phyloP scores from a whole-genome alignment of 1,140 invertebrate species.

The Pissodes strobi region DNA sequence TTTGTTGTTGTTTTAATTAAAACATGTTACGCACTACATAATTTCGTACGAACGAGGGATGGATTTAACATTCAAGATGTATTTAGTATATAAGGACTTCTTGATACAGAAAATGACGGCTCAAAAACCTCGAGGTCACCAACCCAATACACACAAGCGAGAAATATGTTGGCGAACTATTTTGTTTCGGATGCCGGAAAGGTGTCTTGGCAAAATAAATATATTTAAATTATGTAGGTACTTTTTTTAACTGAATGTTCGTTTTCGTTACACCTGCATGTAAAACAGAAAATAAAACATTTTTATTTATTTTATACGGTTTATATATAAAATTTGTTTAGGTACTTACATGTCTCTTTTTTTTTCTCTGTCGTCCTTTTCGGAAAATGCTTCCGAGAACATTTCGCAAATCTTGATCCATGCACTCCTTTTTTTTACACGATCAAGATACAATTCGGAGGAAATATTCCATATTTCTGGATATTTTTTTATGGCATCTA shows the following conservation, averaged over 20 bases:
- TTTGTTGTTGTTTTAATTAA: conserved; percentile 48
- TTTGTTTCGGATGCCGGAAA: not conserved
- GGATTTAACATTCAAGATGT: conserved; percentile 51
- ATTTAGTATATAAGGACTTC: not conserved
- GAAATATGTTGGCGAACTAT: not conserved
- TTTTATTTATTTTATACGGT: not conserved
- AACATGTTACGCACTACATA: conserved; percentile 53
- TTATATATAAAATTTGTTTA: not conserved
- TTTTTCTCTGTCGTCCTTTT: too few relatives aligned
- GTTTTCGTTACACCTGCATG: not conserved
- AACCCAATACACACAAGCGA: not conserved
- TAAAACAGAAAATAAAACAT: not conserved
- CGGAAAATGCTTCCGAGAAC: too few relatives aligned
- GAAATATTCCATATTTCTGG: too few relatives aligned
- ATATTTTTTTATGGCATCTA: too few relatives aligned
- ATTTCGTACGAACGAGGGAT: conserved; percentile 51
- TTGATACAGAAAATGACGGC: not conserved
- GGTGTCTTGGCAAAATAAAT: not conserved
- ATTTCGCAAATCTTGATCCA: too few relatives aligned
- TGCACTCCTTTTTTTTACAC: too few relatives aligned
- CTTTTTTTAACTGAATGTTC: not conserved
- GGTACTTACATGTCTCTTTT: too few relatives aligned
- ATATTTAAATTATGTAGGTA: not conserved
- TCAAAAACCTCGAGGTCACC: not conserved
- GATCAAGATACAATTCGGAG: too few relatives aligned